These are phyloP conservation scores for Drosophila kanapiae DNA, from an alignment of 1,140 invertebrate species.

Conservation along the genomic window DNA sequence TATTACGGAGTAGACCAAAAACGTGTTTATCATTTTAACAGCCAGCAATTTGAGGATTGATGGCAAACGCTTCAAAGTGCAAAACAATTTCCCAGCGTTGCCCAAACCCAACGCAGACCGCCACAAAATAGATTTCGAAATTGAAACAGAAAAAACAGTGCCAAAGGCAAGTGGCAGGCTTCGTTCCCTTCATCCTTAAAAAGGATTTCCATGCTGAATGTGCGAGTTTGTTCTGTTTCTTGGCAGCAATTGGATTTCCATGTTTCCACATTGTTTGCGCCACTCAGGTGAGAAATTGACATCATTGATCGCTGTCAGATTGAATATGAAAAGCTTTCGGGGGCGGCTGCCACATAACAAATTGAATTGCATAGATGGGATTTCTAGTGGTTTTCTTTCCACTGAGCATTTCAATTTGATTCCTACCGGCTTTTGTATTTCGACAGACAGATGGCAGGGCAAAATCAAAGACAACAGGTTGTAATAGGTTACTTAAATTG, in stretches of 20 bases:
- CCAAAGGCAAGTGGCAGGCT: slow-evolving; percentile 39
- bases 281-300: slow-evolving; percentile 62
- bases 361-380: slow-evolving; percentile 47
- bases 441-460: slow-evolving; percentile 12
- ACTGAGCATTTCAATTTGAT: slow-evolving; percentile 27
- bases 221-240: slow-evolving; percentile 47
- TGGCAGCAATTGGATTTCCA: slow-evolving; percentile 52
- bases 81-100: slow-evolving; percentile 35
- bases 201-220: slow-evolving; percentile 59
- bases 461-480: slow-evolving; percentile 34
- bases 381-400: slow-evolving; percentile 30
- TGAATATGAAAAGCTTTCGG: slow-evolving; percentile 41
- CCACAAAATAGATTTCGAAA: slow-evolving; percentile 52
- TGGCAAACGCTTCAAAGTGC: slow-evolving; percentile 49
- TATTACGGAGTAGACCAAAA: slow-evolving; percentile 30
- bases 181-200: slow-evolving; percentile 23
- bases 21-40: slow-evolving; percentile 51
- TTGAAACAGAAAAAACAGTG: slow-evolving; percentile 47
- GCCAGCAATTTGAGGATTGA: slow-evolving; percentile 57
- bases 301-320: slow-evolving; percentile 60
- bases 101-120: not conserved
- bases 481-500: slow-evolving; percentile 6
- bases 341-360: slow-evolving; percentile 42
- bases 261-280: slow-evolving; percentile 46
- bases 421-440: slow-evolving; percentile 11